Percentiles rank a stretch among this genome's conserved stretches.
phyloP scores from a whole-genome alignment of 2,888 invertebrate species.

The Protonemura montana region DNA sequence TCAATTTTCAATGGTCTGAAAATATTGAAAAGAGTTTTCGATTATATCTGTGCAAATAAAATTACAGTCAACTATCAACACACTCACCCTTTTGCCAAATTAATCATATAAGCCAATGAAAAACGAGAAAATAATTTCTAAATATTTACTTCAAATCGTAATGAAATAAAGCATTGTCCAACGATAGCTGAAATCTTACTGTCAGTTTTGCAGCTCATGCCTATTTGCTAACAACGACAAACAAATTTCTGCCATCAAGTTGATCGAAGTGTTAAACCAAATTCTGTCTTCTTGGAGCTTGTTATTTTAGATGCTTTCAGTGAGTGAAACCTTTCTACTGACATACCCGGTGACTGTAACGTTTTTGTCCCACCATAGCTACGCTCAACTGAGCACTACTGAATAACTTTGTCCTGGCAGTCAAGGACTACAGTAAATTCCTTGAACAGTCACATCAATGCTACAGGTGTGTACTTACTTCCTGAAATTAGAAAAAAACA shows the following conservation, averaged over 20 bases:
- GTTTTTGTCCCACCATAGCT: not conserved
- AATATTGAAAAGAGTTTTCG: conserved; percentile 24
- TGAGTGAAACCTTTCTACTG: not conserved
- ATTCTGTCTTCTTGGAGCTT: not conserved
- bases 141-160: conserved; percentile 23
- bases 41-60: not conserved
- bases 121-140: not conserved
- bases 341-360: not conserved
- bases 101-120: conserved; percentile 26
- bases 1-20: conserved; percentile 27
- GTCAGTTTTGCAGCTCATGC: not conserved
- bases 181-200: not conserved
- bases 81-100: conserved; percentile 37
- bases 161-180: conserved; percentile 27
- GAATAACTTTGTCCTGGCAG: not conserved
- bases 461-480: conserved; percentile 44
- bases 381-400: not conserved
- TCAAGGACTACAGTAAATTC: not conserved
- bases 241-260: not conserved
- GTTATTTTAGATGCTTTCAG: not conserved
- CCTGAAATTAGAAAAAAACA: conserved; percentile 45
- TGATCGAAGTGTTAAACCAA: not conserved
- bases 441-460: not conserved
- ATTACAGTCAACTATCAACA: conserved; percentile 1
- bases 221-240: not conserved